Conservation (phyloP, 2,888 invertebrate species). For the Diaphora mendica region DNA sequence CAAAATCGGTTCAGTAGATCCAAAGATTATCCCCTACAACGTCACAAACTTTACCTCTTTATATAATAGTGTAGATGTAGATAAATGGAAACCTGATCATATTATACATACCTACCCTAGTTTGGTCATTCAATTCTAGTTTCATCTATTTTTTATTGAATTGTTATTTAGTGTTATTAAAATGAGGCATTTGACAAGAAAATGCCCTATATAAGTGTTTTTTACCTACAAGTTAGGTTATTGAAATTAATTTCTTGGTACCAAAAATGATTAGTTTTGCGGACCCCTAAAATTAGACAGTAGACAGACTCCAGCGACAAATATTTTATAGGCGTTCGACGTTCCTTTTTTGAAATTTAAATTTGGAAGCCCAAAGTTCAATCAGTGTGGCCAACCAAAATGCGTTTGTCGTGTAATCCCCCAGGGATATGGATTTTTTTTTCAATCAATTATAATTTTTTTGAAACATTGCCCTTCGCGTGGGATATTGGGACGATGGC, state of each 20-base stretch:
- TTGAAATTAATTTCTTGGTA: background rate
- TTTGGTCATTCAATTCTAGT: background rate
- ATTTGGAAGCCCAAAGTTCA: slow-evolving; percentile 71
- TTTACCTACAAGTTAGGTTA: background rate
- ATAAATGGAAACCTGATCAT: background rate
- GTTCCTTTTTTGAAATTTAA: slow-evolving; percentile 67
- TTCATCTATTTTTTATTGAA: background rate
- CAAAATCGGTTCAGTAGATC: too few species aligned
- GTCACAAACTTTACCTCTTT: too few species aligned
- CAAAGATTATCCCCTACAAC: too few species aligned
- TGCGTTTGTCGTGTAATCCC: slow-evolving; percentile 86
- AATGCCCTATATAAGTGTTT: background rate
- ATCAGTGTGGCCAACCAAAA: slow-evolving; percentile 81
- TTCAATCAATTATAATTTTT: slow-evolving; percentile 75
- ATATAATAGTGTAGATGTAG: too few species aligned
- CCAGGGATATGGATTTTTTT: slow-evolving; percentile 80
- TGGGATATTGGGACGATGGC: slow-evolving; percentile 71
- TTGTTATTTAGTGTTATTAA: background rate
- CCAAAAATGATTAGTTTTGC: background rate
- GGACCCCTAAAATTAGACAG: slow-evolving; percentile 52
- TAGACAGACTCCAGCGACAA: slow-evolving; percentile 53
- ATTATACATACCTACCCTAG: too few species aligned
- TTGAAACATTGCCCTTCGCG: slow-evolving; percentile 69
- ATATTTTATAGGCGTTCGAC: slow-evolving; percentile 56
- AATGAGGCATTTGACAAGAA: background rate